phyloP scores from a whole-genome alignment of 2,888 invertebrate genomes.

The Trichogramma dendrolimi region DNA sequence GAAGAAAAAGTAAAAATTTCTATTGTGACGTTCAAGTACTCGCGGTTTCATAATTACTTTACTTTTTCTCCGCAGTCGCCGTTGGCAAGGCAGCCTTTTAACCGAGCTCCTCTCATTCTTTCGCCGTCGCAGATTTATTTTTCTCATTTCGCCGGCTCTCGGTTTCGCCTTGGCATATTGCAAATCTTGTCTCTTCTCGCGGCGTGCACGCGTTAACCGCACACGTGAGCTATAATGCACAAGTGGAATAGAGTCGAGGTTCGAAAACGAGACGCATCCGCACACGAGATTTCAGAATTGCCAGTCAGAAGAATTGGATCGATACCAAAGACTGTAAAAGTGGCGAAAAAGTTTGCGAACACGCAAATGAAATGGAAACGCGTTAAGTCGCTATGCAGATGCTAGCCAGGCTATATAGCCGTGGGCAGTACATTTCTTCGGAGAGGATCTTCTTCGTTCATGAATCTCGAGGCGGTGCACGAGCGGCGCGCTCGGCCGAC shows the following conservation, averaged over 20 bases:
- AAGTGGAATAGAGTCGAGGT: neutral
- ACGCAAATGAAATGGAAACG: too few relatives aligned
- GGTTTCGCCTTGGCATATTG: neutral
- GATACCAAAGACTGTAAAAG: slow-evolving; percentile 1
- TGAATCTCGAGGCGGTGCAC: too few relatives aligned
- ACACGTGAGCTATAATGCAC: neutral
- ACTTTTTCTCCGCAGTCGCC: slow-evolving; percentile 11
- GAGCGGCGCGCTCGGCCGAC: too few relatives aligned
- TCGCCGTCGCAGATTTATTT: neutral
- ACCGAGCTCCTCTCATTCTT: slow-evolving; percentile 2
- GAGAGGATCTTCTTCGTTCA: too few relatives aligned
- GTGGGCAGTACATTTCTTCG: too few relatives aligned
- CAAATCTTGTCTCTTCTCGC: neutral
- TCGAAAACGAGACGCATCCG: slow-evolving; percentile 8
- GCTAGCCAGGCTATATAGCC: too few relatives aligned
- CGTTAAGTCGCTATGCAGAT: too few relatives aligned
- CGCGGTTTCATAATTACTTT: slow-evolving; percentile 13
- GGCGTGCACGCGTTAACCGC: slow-evolving; percentile 2
- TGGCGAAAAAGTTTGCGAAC: neutral
- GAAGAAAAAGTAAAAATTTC: slow-evolving; percentile 28
- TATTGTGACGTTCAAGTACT: slow-evolving; percentile 30
- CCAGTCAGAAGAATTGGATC: too few relatives aligned
- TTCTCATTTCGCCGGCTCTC: too few relatives aligned
- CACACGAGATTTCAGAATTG: neutral
- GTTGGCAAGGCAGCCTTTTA: slow-evolving; percentile 17